These are phyloP conservation scores for Aphis gossypii DNA, from an alignment of 1,140 invertebrate species.

Conservation along the genomic window DNA sequence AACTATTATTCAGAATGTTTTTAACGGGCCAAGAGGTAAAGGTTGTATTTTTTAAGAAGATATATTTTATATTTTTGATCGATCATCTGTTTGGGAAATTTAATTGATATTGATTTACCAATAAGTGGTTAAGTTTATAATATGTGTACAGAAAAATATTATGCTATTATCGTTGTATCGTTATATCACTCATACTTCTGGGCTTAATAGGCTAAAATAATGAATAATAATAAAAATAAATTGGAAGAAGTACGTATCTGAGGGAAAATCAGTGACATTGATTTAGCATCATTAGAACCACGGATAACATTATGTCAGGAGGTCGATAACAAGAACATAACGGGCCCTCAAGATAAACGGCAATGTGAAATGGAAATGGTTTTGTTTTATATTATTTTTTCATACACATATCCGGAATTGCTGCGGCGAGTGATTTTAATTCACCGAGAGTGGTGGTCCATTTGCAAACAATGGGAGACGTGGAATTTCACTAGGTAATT, in stretches of 20 bases:
- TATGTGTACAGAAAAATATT: no score
- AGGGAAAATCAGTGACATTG: slow-evolving; percentile 32
- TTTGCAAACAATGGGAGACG: slow-evolving; percentile 50
- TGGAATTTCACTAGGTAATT: slow-evolving; percentile 41
- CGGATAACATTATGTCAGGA: not conserved
- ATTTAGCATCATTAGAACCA: slow-evolving; percentile 14
- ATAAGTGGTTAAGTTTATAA: no score
- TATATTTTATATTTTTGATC: not conserved
- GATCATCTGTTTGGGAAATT: no score
- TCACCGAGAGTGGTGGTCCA: slow-evolving; percentile 41
- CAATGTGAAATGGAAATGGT: not conserved
- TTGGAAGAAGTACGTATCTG: not conserved
- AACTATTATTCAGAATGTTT: not conserved
- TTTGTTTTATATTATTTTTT: not conserved
- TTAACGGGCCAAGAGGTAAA: not conserved
- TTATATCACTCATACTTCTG: no score
- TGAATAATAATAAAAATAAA: slow-evolving; percentile 4
- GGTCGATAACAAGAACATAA: not conserved
- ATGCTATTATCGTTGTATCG: no score
- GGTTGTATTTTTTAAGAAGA: not conserved
- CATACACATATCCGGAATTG: slow-evolving; percentile 27
- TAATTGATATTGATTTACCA: no score
- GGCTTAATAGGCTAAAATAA: slow-evolving; percentile 30
- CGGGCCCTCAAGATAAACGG: not conserved
- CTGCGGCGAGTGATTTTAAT: slow-evolving; percentile 2